These are phyloP conservation scores for Peromyscus eremicus DNA, from an alignment of 2,797 vertebrate species.

Conservation along the genomic window DNA sequence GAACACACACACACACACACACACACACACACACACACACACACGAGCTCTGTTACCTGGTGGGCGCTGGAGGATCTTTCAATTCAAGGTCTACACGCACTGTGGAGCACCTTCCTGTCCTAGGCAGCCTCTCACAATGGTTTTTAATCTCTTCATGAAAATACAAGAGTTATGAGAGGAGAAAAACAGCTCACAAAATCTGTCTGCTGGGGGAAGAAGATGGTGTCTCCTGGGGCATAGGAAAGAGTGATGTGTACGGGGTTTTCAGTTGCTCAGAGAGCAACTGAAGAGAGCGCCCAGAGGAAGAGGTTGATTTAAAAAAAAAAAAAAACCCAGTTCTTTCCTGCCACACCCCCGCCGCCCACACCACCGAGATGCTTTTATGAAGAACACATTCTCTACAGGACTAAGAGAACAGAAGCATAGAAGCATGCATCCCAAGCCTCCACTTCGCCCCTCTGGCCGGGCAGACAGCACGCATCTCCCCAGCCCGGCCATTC, in stretches of 20 bases:
- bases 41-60: not conserved
- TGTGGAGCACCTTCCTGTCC: not conserved
- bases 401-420: not conserved
- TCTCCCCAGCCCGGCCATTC: not conserved
- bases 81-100: not conserved
- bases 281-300: not conserved
- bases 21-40: not conserved
- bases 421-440: too few species aligned
- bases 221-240: rapidly evolving
- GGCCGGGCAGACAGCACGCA: not conserved
- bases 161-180: not conserved
- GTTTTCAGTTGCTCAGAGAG: not conserved
- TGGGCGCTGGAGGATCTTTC: not conserved
- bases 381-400: not conserved
- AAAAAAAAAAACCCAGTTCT: not conserved
- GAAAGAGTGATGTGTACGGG: not conserved
- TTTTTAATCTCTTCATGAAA: not conserved
- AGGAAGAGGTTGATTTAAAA: not conserved
- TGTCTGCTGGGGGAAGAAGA: not conserved
- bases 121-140: not conserved
- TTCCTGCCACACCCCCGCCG: not conserved
- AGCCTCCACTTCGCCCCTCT: not conserved
- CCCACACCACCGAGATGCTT: not conserved
- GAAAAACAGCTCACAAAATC: not conserved
- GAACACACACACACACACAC: not conserved